Evolutionary conservation across 2,888 invertebrate genomes (phyloP).

Genomic region (Eristalis intricaria): DNA sequence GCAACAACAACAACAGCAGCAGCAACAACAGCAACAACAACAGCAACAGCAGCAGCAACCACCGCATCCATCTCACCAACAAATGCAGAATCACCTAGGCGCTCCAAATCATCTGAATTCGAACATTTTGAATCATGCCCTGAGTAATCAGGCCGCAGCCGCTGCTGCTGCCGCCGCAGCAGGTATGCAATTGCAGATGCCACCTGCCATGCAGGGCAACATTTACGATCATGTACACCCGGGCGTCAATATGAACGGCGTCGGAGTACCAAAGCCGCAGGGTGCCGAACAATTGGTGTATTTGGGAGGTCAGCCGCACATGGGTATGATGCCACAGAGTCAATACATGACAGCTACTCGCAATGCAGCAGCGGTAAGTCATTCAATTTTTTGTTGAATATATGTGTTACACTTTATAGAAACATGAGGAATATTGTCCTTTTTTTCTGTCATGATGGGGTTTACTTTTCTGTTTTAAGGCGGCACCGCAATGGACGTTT

Average conservation of each 20-base stretch:
- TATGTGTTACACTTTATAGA: no score
- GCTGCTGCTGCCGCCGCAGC: constrained; percentile 77
- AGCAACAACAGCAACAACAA: constrained; percentile 78
- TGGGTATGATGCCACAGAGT: constrained; percentile 80
- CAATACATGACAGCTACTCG: constrained; percentile 81
- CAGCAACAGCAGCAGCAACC: constrained; percentile 82
- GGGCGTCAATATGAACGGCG: constrained; percentile 78
- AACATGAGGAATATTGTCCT: no score
- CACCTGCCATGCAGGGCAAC: constrained; percentile 77
- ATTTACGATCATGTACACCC: constrained; percentile 81
- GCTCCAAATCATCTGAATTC: constrained; percentile 77
- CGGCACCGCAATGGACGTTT: no score
- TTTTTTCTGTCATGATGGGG: no score
- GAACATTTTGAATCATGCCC: constrained; percentile 80
- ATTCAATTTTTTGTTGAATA: no score
- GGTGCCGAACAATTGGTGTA: constrained; percentile 80
- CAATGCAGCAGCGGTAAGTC: constrained; percentile 81
- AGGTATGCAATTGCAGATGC: constrained; percentile 79
- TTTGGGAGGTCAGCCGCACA: constrained; percentile 80
- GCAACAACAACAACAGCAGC: constrained; percentile 77
- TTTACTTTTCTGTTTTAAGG: no score
- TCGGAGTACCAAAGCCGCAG: constrained; percentile 75
- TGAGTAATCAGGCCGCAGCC: constrained; percentile 78
- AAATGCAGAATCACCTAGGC: constrained; percentile 81
- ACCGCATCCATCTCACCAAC: constrained; percentile 82